phyloP scores from a whole-genome alignment of 2,888 invertebrate genomes.

The Unio delphinus region DNA sequence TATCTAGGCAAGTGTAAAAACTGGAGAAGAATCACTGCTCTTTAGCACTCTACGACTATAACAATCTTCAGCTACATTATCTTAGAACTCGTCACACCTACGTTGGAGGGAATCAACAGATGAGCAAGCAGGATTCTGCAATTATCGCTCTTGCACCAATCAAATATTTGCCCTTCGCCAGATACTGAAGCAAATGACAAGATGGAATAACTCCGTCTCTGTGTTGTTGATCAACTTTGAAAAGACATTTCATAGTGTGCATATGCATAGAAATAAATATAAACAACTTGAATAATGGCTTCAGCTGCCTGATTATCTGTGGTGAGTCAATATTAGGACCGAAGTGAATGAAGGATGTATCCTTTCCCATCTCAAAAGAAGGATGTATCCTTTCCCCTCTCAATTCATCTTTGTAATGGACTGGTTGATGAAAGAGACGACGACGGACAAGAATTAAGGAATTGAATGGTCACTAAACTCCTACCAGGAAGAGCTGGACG shows the following conservation, averaged over 20 bases:
- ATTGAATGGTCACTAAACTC: no score
- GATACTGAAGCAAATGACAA: constrained; percentile 4
- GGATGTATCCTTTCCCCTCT: no score
- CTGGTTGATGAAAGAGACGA: no score
- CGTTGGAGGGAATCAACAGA: background rate
- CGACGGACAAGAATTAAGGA: no score
- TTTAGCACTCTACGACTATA: background rate
- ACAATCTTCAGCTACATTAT: background rate
- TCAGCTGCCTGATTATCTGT: constrained; percentile 2
- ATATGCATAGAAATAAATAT: constrained; percentile 7
- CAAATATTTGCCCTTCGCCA: constrained; percentile 7
- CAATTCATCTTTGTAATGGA: no score
- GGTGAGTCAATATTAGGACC: no score
- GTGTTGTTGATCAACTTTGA: constrained; percentile 13
- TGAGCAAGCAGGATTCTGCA: constrained; percentile 9
- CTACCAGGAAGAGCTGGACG: no score
- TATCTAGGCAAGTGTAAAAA: background rate
- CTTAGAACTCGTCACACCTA: background rate
- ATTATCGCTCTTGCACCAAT: constrained; percentile 2
- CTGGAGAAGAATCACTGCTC: constrained; percentile 1
- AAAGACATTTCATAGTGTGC: constrained; percentile 11
- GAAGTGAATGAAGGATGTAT: no score
- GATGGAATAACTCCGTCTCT: constrained; percentile 10
- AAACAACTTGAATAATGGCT: background rate
- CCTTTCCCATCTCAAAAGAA: no score